Evolutionary conservation across 2,797 vertebrate species (phyloP).

Genomic region (Chaunax sp.): DNA sequence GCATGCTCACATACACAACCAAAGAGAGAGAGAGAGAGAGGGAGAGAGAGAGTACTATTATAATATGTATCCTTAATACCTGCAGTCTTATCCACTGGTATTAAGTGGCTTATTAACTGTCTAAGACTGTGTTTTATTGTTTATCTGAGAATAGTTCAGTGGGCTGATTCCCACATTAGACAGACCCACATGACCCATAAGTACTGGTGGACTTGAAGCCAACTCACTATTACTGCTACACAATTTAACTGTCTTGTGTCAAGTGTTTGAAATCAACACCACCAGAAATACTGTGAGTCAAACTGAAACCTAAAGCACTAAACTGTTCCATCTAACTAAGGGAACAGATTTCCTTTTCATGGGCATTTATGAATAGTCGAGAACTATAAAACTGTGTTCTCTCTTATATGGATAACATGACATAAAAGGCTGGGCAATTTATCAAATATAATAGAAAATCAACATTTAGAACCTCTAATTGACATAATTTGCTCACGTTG

Average conservation of each 20-base stretch:
- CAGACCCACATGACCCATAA: slow-evolving; percentile 39
- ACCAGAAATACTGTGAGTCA: too few species aligned
- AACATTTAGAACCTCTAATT: too few species aligned
- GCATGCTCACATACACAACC: not conserved
- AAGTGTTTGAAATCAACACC: too few species aligned
- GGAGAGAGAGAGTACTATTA: slow-evolving; percentile 48
- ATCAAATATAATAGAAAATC: too few species aligned
- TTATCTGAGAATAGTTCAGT: slow-evolving; percentile 74
- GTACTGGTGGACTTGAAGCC: slow-evolving; percentile 16
- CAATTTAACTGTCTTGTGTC: not conserved
- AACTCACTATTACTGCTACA: slow-evolving; percentile 1
- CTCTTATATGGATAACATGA: too few species aligned
- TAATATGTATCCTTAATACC: slow-evolving; percentile 73
- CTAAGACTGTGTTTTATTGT: slow-evolving; percentile 64
- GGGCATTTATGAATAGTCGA: too few species aligned
- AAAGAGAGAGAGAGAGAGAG: not conserved
- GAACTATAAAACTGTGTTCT: too few species aligned
- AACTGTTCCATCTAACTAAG: too few species aligned
- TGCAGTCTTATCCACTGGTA: slow-evolving; percentile 71
- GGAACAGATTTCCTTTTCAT: too few species aligned
- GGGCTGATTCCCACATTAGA: slow-evolving; percentile 75
- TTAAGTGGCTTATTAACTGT: slow-evolving; percentile 77
- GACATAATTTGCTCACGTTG: too few species aligned
- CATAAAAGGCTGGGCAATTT: too few species aligned
- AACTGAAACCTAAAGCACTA: too few species aligned